phyloP scores from a whole-genome alignment of 2,888 invertebrate genomes.

The Aphrophora alni region DNA sequence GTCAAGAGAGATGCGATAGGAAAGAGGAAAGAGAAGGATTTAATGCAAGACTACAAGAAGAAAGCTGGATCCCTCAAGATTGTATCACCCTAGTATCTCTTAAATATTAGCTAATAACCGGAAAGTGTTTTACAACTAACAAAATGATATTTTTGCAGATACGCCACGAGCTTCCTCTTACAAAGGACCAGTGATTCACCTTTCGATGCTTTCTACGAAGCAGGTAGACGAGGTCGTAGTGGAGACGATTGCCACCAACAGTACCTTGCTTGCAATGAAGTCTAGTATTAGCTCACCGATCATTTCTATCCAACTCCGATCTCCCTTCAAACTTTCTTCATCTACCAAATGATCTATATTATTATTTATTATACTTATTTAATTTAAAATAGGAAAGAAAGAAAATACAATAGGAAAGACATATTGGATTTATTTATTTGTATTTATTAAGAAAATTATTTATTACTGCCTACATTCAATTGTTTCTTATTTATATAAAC shows the following conservation, averaged over 20 bases:
- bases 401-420: neutral
- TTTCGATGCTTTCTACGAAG: slow-evolving; percentile 83
- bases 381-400: neutral
- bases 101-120: too few relatives aligned
- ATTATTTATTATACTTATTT: neutral
- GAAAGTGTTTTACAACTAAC: too few relatives aligned
- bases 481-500: neutral
- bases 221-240: slow-evolving; percentile 83
- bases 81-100: too few relatives aligned
- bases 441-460: neutral
- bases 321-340: slow-evolving; percentile 12
- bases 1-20: too few relatives aligned
- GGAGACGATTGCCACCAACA: slow-evolving; percentile 86
- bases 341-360: slow-evolving; percentile 15
- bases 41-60: too few relatives aligned
- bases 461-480: neutral
- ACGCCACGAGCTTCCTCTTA: slow-evolving; percentile 84
- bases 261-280: slow-evolving; percentile 88
- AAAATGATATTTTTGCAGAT: slow-evolving; percentile 62
- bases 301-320: slow-evolving; percentile 9
- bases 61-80: too few relatives aligned
- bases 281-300: too few relatives aligned
- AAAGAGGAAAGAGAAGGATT: too few relatives aligned
- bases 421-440: neutral
- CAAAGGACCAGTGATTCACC: slow-evolving; percentile 68